Percentiles rank a stretch among this genome's conserved stretches.
Conservation (phyloP, 1,140 invertebrate species). For the Drosophila guanche region DNA sequence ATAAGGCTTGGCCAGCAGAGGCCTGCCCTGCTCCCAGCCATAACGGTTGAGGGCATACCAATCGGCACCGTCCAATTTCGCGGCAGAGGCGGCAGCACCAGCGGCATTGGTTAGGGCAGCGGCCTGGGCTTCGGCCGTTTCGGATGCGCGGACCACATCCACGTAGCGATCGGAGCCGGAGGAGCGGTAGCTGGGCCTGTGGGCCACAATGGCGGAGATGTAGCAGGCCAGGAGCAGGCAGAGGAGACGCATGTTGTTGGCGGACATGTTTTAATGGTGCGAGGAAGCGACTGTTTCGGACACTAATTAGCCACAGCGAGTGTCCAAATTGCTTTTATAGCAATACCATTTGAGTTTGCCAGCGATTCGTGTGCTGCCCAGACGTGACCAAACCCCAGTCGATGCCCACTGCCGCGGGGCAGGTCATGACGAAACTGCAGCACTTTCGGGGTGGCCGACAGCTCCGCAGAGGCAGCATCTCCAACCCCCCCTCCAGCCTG, state of each 20-base stretch:
- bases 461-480: conserved; percentile 31
- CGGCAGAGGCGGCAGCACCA: conserved; percentile 69
- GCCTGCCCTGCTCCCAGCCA: conserved; percentile 72
- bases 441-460: conserved; percentile 51
- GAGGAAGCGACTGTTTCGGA: conserved; percentile 61
- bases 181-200: conserved; percentile 20
- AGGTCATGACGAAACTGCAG: conserved; percentile 43
- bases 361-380: conserved; percentile 72
- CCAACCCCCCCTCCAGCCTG: conserved; percentile 19
- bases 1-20: conserved; percentile 60
- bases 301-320: conserved; percentile 75
- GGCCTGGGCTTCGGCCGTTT: conserved; percentile 73
- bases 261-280: conserved; percentile 64
- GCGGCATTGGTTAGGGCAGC: conserved; percentile 73
- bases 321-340: conserved; percentile 81
- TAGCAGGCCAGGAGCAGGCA: conserved; percentile 66
- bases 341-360: conserved; percentile 62
- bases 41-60: conserved; percentile 66
- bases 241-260: conserved; percentile 55
- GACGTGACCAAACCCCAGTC: conserved; percentile 72
- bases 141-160: conserved; percentile 44
- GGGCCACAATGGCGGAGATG: conserved; percentile 46
- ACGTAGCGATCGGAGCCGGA: conserved; percentile 31
- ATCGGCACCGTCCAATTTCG: conserved; percentile 66
- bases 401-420: conserved; percentile 11